phyloP scores from a whole-genome alignment of 2,113 vertebrate genomes.

The Cavia porcellus region DNA sequence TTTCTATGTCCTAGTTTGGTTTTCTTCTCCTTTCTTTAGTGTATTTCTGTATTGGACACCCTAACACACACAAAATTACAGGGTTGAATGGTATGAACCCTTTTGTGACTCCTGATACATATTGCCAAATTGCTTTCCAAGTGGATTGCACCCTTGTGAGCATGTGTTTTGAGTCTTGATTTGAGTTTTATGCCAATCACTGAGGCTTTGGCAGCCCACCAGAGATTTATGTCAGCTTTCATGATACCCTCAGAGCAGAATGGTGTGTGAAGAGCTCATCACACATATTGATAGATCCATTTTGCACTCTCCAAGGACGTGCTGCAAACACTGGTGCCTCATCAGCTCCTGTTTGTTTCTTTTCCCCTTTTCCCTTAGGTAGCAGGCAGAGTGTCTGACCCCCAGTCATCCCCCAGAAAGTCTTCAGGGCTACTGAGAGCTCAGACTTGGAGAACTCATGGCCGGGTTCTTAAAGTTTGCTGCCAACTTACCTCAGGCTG shows the following conservation, averaged over 20 bases:
- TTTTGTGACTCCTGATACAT: slow-evolving; percentile 37
- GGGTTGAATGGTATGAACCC: not conserved
- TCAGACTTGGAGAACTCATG: not conserved
- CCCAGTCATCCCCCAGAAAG: not conserved
- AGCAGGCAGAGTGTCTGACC: not conserved
- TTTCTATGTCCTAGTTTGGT: not conserved
- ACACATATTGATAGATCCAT: slow-evolving; percentile 55
- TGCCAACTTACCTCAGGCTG: not conserved
- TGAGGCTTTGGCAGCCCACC: slow-evolving; percentile 34
- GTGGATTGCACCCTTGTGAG: not conserved
- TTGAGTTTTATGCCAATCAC: slow-evolving; percentile 57
- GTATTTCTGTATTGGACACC: not conserved
- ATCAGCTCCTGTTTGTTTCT: not conserved
- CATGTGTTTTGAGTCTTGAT: slow-evolving; percentile 53
- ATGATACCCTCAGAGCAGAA: slow-evolving; percentile 28
- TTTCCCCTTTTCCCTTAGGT: not conserved
- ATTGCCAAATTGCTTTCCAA: slow-evolving; percentile 37
- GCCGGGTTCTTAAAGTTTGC: not conserved
- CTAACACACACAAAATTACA: not conserved
- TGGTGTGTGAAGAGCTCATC: slow-evolving; percentile 26
- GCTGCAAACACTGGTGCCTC: not conserved
- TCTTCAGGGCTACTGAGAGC: not conserved
- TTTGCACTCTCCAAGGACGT: slow-evolving; percentile 55
- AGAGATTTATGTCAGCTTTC: slow-evolving; percentile 12
- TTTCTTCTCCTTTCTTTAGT: not conserved